Base-by-base conservation (phyloP, 2,113 vertebrate species). In the Sceloporus tristichus region DNA sequence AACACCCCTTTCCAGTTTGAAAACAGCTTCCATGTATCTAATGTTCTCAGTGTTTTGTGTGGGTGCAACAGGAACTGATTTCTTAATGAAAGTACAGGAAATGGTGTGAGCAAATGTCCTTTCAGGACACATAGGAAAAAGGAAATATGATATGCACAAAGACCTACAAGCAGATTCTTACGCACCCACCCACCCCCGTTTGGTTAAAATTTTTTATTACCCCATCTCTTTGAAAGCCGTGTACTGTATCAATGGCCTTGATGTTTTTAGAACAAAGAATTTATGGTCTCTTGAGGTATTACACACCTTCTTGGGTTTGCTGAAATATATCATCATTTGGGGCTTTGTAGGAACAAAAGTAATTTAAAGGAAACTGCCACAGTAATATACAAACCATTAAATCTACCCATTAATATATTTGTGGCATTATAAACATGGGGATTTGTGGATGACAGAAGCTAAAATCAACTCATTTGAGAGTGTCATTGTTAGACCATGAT, bases 201-300 rank as follows among this genome's bases (percentile, higher is more conserved):
- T 84, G 82, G 73, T 27, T 79, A 79, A 86, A 71, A 40, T 14
- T 6, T 53, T 86, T 86, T 79, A 79, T 86, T 56, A 56, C 86
- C 40, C 56, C 80, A 79, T 87, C 75, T 91, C 89, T 89, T 90
- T 88, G 89, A 95, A 93, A 93, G 71, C 90, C 87, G 82, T 79
- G 79, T 84, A 91, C 79, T 89, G 84, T 88, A 95, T 93, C 92
- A 93, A 92, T 82, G 59, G 27, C 82, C 92, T 91, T 94, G 93
- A 95, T 95, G 93, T 89, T 95, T 96, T 96, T 95, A 95, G 92
- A 95, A 95, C 94, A 95, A 95, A 95, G 92, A 94, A 96, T 95
- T 96, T 96, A 96, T 93, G 87, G 68, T 87, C 90, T 83, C 75
- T 89, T 48, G 90, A 93, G 90, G 62, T 85, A 73, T 85, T 93